phyloP scores from a whole-genome alignment of 2,797 vertebrate genomes.

The Cirrhinus mrigala region DNA sequence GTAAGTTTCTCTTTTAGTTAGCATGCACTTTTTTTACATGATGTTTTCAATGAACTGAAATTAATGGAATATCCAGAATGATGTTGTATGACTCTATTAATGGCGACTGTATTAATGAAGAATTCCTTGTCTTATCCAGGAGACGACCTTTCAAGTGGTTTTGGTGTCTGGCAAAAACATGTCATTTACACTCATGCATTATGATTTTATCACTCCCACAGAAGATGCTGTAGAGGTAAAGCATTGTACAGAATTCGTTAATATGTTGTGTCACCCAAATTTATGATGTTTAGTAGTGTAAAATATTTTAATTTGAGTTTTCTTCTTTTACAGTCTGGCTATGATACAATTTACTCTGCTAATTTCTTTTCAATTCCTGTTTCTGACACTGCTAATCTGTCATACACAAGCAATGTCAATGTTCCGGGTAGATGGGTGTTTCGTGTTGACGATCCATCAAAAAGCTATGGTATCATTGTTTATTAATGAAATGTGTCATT shows the following conservation, averaged over 20 bases:
- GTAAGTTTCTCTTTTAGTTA: too few species aligned
- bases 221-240: neutral
- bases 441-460: conserved; percentile 12
- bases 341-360: neutral
- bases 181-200: neutral
- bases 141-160: conserved; percentile 26
- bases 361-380: conserved; percentile 2
- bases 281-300: too few species aligned
- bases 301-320: too few species aligned
- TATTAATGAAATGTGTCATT: too few species aligned
- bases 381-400: neutral
- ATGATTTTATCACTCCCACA: neutral
- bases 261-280: too few species aligned
- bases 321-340: neutral
- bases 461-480: neutral
- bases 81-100: too few species aligned
- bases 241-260: fast-evolving
- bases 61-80: too few species aligned
- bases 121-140: neutral
- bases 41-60: too few species aligned
- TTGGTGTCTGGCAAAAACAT: neutral
- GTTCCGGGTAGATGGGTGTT: neutral
- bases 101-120: too few species aligned
- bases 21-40: too few species aligned
- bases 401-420: conserved; percentile 8